A percentile compares a stretch with the other conserved stretches of the same genome.
These are phyloP conservation scores for Seriola dumerili DNA, from an alignment of 2,113 vertebrate genomes.

Conservation along the genomic window DNA sequence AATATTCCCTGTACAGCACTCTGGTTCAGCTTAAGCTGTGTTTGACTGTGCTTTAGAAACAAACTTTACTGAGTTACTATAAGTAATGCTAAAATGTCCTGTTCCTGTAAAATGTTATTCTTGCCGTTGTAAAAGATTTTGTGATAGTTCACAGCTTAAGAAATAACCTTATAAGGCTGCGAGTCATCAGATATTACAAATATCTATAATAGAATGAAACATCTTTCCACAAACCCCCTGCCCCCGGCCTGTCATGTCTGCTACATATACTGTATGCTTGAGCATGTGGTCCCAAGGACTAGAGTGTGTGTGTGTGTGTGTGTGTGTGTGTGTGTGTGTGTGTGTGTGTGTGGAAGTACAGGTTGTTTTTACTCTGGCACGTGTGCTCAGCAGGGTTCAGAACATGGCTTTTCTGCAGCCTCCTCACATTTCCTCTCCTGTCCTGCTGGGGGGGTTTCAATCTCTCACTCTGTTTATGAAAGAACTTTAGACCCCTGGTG, in stretches of 20 bases:
- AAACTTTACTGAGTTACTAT: too few relatives aligned
- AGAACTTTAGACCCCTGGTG: constrained; percentile 4
- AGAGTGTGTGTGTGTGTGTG: background rate
- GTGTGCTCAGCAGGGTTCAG: constrained; percentile 20
- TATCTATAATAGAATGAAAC: background rate
- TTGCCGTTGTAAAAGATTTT: background rate
- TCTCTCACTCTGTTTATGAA: background rate
- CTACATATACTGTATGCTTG: background rate
- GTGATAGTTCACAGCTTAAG: background rate
- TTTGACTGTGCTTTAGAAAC: too few relatives aligned
- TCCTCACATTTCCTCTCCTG: constrained; percentile 42
- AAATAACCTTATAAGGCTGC: too few relatives aligned
- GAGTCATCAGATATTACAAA: background rate
- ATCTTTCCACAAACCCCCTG: too few relatives aligned
- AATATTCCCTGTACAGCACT: too few relatives aligned
- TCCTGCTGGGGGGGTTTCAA: constrained; percentile 21
- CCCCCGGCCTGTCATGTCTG: background rate
- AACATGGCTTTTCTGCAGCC: constrained; percentile 5
- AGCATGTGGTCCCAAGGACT: background rate
- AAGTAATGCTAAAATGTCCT: too few relatives aligned
- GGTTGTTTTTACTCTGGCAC: background rate
- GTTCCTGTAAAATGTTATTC: background rate
- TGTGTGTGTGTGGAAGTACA: background rate
- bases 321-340: background rate
- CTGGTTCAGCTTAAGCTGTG: too few relatives aligned